Percentiles rank a stretch among this genome's conserved stretches.
Conservation (phyloP, 2,113 vertebrate species). For the Pantherophis guttatus region DNA sequence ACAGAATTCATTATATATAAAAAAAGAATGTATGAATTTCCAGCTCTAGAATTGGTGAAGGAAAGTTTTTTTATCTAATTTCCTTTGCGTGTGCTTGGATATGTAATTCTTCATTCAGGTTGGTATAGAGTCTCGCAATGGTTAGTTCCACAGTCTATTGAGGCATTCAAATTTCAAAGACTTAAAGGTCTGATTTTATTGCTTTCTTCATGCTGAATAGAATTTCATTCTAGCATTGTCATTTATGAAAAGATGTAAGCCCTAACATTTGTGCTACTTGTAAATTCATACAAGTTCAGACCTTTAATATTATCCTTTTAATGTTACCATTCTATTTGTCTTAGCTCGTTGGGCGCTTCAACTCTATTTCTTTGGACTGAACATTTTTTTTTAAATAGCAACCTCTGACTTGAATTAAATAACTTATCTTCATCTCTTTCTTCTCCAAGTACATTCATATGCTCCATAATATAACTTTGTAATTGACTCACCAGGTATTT, state of each 20-base stretch:
- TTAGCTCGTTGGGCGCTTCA: conserved; percentile 54
- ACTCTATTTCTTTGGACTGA: conserved; percentile 40
- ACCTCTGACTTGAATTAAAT: conserved; percentile 46
- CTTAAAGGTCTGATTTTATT: neutral
- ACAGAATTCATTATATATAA: neutral
- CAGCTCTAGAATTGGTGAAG: neutral
- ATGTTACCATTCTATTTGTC: conserved; percentile 56
- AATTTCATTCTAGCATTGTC: neutral
- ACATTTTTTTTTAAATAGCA: conserved; percentile 35
- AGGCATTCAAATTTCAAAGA: neutral
- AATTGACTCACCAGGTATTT: conserved; percentile 43
- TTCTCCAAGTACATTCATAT: conserved; percentile 24
- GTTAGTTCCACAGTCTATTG: neutral
- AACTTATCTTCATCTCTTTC: conserved; percentile 39
- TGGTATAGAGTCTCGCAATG: neutral
- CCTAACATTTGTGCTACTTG: neutral
- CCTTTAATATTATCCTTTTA: conserved; percentile 29
- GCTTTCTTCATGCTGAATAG: neutral
- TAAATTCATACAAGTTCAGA: neutral
- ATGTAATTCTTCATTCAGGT: neutral
- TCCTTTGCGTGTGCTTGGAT: neutral
- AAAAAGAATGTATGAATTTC: neutral
- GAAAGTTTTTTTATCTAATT: neutral
- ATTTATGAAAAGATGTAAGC: neutral
- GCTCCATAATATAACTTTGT: conserved; percentile 35